Conservation (phyloP, 2,888 invertebrate genomes). For the Cephalotes varians region DNA sequence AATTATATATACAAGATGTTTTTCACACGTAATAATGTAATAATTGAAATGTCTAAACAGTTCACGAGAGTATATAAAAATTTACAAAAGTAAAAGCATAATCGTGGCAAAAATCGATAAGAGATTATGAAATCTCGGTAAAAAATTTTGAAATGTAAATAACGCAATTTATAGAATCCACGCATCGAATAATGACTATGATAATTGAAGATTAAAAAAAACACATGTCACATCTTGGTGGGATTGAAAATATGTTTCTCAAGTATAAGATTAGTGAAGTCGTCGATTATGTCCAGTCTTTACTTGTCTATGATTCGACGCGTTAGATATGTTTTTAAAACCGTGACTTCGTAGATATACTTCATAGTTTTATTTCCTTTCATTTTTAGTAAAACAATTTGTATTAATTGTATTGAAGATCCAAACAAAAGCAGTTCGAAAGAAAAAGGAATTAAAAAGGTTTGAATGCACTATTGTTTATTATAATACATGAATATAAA, state of each 20-base stretch:
- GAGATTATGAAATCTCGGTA: background rate
- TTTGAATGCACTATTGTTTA: background rate
- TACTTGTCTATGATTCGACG: constrained; percentile 7
- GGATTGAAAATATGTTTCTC: too few species aligned
- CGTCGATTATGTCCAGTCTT: background rate
- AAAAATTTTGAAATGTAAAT: background rate
- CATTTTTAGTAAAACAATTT: background rate
- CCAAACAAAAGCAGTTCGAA: background rate
- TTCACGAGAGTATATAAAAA: background rate
- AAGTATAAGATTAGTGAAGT: background rate
- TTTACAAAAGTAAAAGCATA: background rate
- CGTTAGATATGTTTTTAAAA: background rate
- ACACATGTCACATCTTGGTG: background rate
- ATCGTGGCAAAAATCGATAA: background rate
- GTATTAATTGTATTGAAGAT: background rate
- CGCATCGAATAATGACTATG: background rate
- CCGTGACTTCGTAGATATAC: background rate
- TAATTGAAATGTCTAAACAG: background rate
- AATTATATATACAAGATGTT: too few species aligned
- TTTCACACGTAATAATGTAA: too few species aligned
- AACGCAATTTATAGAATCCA: background rate
- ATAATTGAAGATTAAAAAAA: constrained; percentile 34
- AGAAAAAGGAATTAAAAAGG: background rate
- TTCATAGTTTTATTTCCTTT: too few species aligned
- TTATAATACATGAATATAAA: background rate